Conservation (phyloP, 2,888 invertebrate species). For the Ferdinandea cuprea region DNA sequence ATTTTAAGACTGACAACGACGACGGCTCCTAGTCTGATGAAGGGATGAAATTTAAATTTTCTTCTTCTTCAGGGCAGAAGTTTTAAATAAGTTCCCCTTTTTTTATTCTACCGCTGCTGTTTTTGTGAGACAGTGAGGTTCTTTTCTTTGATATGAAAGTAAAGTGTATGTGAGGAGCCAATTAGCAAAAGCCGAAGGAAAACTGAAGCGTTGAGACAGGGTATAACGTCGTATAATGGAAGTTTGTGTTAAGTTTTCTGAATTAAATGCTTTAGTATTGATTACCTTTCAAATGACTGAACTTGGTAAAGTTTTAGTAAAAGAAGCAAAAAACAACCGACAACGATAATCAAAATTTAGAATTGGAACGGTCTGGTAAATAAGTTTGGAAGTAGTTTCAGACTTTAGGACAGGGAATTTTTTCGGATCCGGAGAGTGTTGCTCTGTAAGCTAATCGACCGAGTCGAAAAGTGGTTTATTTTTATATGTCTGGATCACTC, state of each 20-base stretch:
- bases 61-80: constrained; percentile 6
- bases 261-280: constrained; percentile 34
- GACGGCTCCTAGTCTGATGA: not conserved
- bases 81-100: constrained; percentile 39
- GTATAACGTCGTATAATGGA: not conserved
- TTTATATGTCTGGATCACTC: too few species aligned
- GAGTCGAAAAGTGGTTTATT: too few species aligned
- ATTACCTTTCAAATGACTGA: constrained; percentile 31
- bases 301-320: constrained; percentile 24
- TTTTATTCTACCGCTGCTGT: constrained; percentile 8
- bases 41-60: constrained; percentile 31
- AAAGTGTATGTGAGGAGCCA: constrained; percentile 16
- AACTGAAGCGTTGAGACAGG: not conserved
- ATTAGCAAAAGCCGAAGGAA: constrained; percentile 24
- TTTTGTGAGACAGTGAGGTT: constrained; percentile 9
- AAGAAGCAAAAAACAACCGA: not conserved
- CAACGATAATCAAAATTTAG: not conserved
- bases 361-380: not conserved
- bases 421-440: not conserved
- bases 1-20: constrained; percentile 44
- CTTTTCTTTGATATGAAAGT: constrained; percentile 43
- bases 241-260: constrained; percentile 6
- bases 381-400: not conserved
- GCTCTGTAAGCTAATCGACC: too few species aligned
- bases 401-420: not conserved